Evolutionary conservation across 2,113 vertebrate genomes (phyloP), one percentile per base, ranked within the genome.

Genomic region (Motacilla tschutschensis): DNA sequence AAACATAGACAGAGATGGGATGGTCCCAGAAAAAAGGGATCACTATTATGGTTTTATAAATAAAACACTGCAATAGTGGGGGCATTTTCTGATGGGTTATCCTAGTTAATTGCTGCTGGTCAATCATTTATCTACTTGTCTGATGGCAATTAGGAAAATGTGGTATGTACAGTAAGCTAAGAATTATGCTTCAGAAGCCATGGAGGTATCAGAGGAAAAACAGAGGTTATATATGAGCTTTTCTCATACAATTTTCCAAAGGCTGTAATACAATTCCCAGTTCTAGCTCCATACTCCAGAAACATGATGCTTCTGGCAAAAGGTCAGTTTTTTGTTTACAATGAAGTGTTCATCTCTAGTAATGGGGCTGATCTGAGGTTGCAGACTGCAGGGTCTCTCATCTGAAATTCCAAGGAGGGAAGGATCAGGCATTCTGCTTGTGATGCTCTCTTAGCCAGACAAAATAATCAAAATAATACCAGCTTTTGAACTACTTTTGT

Each of bases 1-100:
- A 40, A 44, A 43, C 11, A 13, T 1, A 71, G 51, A 14, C 14
- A 41, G 0, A 10, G 58, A 35, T 0, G 1, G 0, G 4, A 43
- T 81, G 15, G 50, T 46, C 26, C 43, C 53, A 51, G 38, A 8
- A 79, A 71, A 64, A 64, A 83, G 3, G 16, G 4, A 87, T 6
- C 9, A 16, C 59, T 65, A 3, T 70, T 66, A 46, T 6, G 14
- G 5, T 69, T 73, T 87, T 59, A 36, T 48, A 63, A 70, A 64
- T 25, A 31, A 44, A 69, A 26, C 41, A 24, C 12, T 70, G 51
- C 26, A 51, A 17, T 31, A 40, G 8, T 8, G 9, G 36, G 36
- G 43, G 5, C 8, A 22, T 86, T 81, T 88, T 82, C 26, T 66
- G 47, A 31, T 48, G 36, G 36, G 7, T 28, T 73, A 20, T 66